phyloP scores from a whole-genome alignment of 2,113 vertebrate species.

The Dipodomys stephensi region DNA sequence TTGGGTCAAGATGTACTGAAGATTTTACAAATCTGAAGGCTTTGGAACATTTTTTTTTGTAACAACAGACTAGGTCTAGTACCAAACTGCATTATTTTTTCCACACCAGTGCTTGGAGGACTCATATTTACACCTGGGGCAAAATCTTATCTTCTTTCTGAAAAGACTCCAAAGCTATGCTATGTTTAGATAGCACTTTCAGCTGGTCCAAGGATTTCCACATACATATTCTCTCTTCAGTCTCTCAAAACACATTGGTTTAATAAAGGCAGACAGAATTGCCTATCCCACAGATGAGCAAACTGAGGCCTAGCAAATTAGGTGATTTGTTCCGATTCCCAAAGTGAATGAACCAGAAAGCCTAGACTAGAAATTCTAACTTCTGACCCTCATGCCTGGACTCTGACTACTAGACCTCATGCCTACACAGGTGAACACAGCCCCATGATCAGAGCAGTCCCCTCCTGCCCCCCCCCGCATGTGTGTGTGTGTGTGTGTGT shows the following conservation, averaged over 20 bases:
- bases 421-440: not conserved
- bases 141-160: not conserved
- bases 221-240: not conserved
- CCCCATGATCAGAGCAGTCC: not conserved
- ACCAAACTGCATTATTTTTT: not conserved
- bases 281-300: slow-evolving; percentile 2
- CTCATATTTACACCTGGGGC: not conserved
- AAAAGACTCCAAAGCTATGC: not conserved
- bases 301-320: slow-evolving; percentile 32
- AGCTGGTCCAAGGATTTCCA: not conserved
- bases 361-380: not conserved
- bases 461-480: no score
- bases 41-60: not conserved
- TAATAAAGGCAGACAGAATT: not conserved
- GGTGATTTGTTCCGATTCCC: slow-evolving; percentile 9
- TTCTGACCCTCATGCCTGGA: not conserved
- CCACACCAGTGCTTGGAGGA: not conserved
- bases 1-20: slow-evolving; percentile 63
- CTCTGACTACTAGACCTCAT: not conserved
- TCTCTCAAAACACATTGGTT: not conserved
- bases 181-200: not conserved
- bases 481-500: no score
- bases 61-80: not conserved
- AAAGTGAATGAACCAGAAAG: not conserved
- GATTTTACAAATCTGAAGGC: slow-evolving; percentile 57